A percentile compares a stretch with the other conserved stretches of the same genome.
Conservation (phyloP, 1,140 invertebrate genomes). For the Araneus ventricosus region DNA sequence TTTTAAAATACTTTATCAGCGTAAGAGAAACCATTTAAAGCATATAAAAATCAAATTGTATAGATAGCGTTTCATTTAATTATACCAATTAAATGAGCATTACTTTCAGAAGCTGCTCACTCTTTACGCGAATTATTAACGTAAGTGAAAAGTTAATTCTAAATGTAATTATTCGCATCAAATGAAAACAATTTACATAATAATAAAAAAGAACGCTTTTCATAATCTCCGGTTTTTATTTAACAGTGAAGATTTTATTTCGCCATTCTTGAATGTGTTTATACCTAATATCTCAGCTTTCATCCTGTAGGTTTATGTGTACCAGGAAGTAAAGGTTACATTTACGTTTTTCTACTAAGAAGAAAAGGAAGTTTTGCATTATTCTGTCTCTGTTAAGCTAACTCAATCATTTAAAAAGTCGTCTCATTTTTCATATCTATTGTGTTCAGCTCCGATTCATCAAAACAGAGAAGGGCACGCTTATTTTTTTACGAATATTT, state of each 20-base stretch:
- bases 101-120: too few species aligned
- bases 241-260: not conserved
- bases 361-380: not conserved
- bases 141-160: too few species aligned
- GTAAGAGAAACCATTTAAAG: too few species aligned
- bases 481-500: not conserved
- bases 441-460: not conserved
- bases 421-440: not conserved
- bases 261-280: not conserved
- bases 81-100: too few species aligned
- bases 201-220: not conserved
- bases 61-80: too few species aligned
- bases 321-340: not conserved
- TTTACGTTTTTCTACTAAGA: not conserved
- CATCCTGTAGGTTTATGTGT: not conserved
- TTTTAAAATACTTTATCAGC: too few species aligned
- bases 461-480: not conserved
- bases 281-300: too few species aligned
- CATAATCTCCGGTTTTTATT: not conserved
- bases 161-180: not conserved
- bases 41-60: too few species aligned
- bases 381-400: not conserved
- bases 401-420: not conserved
- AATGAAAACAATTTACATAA: not conserved
- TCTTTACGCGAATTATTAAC: too few species aligned